Evolutionary conservation across 1,140 invertebrate genomes (phyloP).

Genomic region (Potamilus streckersoni): DNA sequence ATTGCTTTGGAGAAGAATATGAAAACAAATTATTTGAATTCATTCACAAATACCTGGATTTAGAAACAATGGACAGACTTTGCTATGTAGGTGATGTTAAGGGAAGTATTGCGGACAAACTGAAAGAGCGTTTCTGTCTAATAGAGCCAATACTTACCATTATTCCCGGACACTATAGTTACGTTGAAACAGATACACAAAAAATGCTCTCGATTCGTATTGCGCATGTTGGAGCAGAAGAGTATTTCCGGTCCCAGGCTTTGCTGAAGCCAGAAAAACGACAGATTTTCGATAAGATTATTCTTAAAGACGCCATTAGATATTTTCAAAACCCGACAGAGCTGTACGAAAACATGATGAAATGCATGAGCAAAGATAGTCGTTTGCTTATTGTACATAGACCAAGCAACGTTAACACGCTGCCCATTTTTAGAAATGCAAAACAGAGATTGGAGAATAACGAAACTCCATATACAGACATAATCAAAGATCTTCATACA

Average conservation of each 20-base stretch:
- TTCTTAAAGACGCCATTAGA: conserved; percentile 55
- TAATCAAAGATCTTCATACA: conserved; percentile 57
- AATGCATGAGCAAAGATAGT: conserved; percentile 42
- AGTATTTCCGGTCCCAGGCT: conserved; percentile 52
- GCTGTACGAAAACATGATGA: conserved; percentile 51
- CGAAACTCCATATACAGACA: conserved; percentile 55
- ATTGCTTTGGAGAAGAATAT: conserved; percentile 56
- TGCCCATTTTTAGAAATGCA: conserved; percentile 55
- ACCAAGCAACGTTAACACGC: conserved; percentile 50
- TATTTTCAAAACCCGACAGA: conserved; percentile 55
- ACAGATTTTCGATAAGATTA: conserved; percentile 55
- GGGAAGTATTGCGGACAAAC: conserved; percentile 45
- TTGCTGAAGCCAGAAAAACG: conserved; percentile 35
- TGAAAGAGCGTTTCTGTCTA: conserved; percentile 50
- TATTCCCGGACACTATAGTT: conserved; percentile 60
- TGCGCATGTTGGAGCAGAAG: conserved; percentile 60
- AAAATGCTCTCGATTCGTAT: conserved; percentile 56
- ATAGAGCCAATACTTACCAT: conserved; percentile 56
- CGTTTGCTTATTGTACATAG: conserved; percentile 59
- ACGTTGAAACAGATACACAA: conserved; percentile 51
- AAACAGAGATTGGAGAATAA: conserved; percentile 53
- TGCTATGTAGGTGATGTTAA: conserved; percentile 59
- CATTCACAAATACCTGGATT: conserved; percentile 61
- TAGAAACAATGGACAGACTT: conserved; percentile 56
- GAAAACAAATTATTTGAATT: conserved; percentile 53